Percentiles rank a stretch among this genome's conserved stretches.
Conservation (phyloP, 2,888 invertebrate genomes). For the Frankliniella fusca region DNA sequence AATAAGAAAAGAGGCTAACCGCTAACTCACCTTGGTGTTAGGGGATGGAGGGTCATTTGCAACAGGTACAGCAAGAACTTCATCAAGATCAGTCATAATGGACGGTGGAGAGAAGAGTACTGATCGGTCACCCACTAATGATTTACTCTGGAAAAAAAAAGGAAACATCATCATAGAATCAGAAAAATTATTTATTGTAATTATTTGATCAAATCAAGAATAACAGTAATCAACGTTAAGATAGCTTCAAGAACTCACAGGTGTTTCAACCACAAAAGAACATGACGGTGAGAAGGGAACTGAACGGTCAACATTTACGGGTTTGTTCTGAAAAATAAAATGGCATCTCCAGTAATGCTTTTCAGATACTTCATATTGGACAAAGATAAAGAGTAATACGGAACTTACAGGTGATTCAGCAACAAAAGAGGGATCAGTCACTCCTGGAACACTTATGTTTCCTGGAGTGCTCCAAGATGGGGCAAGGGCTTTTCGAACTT, state of each 20-base stretch:
- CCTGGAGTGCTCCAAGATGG: slow-evolving; percentile 63
- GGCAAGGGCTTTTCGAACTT: slow-evolving; percentile 76
- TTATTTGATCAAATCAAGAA: neutral
- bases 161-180: slow-evolving; percentile 21
- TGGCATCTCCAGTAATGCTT: neutral
- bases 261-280: slow-evolving; percentile 3
- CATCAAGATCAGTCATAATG: slow-evolving; percentile 65
- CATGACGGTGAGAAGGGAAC: neutral
- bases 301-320: neutral
- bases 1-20: neutral
- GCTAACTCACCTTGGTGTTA: neutral
- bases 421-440: slow-evolving; percentile 65
- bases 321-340: slow-evolving; percentile 3
- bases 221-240: neutral
- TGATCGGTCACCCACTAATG: slow-evolving; percentile 70
- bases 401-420: slow-evolving; percentile 70
- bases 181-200: neutral
- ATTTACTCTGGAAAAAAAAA: slow-evolving; percentile 66
- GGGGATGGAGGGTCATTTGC: neutral
- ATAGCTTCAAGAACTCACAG: neutral
- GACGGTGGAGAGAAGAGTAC: slow-evolving; percentile 82
- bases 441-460: slow-evolving; percentile 48
- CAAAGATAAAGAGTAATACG: neutral
- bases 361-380: too few species aligned
- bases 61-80: slow-evolving; percentile 26